A percentile compares a stretch with the other conserved stretches of the same genome.
Evolutionary conservation across 2,797 vertebrate genomes (phyloP).

Genomic region (Anisognathus igniventris): DNA sequence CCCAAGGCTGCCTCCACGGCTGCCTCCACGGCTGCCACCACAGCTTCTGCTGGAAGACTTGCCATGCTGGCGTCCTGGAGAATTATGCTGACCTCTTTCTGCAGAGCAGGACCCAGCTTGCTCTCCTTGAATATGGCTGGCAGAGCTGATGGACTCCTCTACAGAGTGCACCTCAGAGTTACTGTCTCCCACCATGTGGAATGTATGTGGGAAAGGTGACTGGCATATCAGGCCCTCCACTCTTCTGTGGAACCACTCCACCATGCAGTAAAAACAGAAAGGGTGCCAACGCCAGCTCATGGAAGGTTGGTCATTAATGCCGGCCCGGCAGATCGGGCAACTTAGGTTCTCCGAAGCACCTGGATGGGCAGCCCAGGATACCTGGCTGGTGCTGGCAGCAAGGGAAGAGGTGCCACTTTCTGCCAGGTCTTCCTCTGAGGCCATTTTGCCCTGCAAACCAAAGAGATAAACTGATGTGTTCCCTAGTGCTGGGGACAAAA

Average conservation of each 20-base stretch:
- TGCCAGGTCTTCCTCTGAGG: background rate
- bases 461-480: background rate
- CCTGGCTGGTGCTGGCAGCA: background rate
- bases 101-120: accelerated
- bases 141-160: accelerated
- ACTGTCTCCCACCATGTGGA: background rate
- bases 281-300: background rate
- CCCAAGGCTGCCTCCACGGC: accelerated
- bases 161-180: background rate
- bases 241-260: background rate
- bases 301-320: accelerated
- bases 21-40: accelerated
- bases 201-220: background rate
- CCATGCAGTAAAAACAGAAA: background rate
- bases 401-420: background rate
- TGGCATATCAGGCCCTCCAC: accelerated
- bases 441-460: background rate
- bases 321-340: background rate
- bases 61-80: accelerated
- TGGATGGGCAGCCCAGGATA: background rate
- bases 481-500: background rate
- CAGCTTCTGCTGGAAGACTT: background rate
- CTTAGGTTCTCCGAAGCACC: background rate
- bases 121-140: background rate
- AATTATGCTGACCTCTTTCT: accelerated